Conservation (phyloP, 2,888 invertebrate species). For the Petrolisthes cinctipes region DNA sequence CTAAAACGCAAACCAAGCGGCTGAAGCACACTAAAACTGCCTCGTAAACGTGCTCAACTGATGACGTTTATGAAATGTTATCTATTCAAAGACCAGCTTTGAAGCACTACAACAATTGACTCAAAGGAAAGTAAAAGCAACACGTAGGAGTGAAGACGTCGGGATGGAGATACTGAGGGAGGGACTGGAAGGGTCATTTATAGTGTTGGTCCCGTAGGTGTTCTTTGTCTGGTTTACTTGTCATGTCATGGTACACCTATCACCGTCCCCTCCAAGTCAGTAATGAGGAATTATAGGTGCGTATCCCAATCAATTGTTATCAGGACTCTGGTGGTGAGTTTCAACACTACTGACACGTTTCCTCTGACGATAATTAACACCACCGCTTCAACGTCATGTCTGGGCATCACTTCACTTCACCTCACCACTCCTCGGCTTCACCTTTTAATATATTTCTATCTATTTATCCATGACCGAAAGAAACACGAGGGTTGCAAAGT, state of each 20-base stretch:
- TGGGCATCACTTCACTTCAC: too few relatives aligned
- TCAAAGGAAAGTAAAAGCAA: conserved; percentile 18
- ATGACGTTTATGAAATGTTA: conserved; percentile 14
- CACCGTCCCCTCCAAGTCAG: not conserved
- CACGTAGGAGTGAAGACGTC: conserved; percentile 11
- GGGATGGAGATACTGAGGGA: not conserved
- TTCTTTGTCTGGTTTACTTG: not conserved
- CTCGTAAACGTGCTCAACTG: not conserved
- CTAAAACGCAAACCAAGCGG: conserved; percentile 47
- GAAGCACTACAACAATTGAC: conserved; percentile 25
- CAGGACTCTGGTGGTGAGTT: too few relatives aligned
- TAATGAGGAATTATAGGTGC: too few relatives aligned
- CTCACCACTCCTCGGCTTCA: too few relatives aligned
- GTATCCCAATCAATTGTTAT: too few relatives aligned
- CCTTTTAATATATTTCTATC: too few relatives aligned
- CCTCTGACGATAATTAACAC: too few relatives aligned
- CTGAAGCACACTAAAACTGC: conserved; percentile 13
- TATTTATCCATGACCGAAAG: too few relatives aligned
- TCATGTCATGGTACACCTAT: not conserved
- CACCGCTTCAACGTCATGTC: too few relatives aligned
- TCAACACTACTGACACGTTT: too few relatives aligned
- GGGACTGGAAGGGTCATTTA: not conserved
- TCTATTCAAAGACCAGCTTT: conserved; percentile 52
- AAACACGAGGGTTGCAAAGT: too few relatives aligned
- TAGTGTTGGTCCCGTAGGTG: conserved; percentile 38